These are phyloP conservation scores for Geotrypetes seraphini DNA, from an alignment of 2,797 vertebrate genomes.

Conservation along the genomic window DNA sequence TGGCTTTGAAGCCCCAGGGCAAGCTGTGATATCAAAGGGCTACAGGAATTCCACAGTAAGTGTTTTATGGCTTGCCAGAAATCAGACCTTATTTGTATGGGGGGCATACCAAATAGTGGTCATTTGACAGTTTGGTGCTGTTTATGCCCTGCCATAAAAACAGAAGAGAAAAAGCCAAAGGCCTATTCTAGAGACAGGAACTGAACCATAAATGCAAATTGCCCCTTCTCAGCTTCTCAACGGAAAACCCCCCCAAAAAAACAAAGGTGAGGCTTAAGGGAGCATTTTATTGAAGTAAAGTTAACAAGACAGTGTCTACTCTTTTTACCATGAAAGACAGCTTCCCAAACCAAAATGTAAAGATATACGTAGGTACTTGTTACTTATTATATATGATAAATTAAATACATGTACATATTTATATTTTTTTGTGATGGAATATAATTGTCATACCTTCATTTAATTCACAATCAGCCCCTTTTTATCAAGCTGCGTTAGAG, in stretches of 20 bases:
- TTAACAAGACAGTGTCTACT: conserved; percentile 62
- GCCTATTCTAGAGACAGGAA: conserved; percentile 78
- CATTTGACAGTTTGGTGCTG: conserved; percentile 71
- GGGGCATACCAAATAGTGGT: conserved; percentile 67
- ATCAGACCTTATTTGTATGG: conserved; percentile 76
- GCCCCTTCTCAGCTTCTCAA: conserved; percentile 61
- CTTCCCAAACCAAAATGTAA: background rate
- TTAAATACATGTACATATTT: too few species aligned
- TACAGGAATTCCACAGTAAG: conserved; percentile 68
- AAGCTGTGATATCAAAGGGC: conserved; percentile 61
- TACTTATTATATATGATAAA: too few species aligned
- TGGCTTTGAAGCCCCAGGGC: conserved; percentile 46
- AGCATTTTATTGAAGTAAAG: conserved; percentile 66
- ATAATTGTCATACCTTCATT: too few species aligned
- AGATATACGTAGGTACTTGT: too few species aligned
- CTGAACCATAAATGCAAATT: conserved; percentile 81
- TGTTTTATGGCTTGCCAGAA: conserved; percentile 80
- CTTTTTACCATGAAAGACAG: background rate
- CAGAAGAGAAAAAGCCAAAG: conserved; percentile 52
- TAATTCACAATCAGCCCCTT: too few species aligned
- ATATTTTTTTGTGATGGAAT: too few species aligned
- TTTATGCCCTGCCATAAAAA: conserved; percentile 70
- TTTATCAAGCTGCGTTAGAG: too few species aligned
- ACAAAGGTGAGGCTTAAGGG: conserved; percentile 55
- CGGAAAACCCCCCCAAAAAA: too few species aligned